Percentiles rank a stretch among this genome's conserved stretches.
Conservation (phyloP, 53 echinoderm and acorn worm genomes). For the Hippasteria phrygiana region DNA sequence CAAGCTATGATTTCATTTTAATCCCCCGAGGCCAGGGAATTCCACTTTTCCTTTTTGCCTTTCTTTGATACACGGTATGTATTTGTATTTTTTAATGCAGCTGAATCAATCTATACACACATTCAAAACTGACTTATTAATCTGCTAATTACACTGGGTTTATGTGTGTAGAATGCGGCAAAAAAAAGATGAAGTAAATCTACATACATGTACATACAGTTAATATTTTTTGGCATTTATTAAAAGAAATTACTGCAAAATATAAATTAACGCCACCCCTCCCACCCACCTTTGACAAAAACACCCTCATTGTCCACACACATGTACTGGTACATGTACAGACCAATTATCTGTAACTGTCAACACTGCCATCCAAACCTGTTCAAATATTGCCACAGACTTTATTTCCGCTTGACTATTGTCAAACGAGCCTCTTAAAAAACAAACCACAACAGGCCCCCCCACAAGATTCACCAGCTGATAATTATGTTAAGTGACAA, state of each 20-base stretch:
- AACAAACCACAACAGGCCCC: not conserved
- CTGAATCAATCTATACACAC: not conserved
- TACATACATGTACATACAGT: not conserved
- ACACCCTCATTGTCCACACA: too few relatives aligned
- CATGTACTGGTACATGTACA: too few relatives aligned
- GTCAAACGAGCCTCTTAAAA: not conserved
- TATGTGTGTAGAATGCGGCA: too few relatives aligned
- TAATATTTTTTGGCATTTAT: not conserved
- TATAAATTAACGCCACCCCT: too few relatives aligned
- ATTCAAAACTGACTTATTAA: too few relatives aligned
- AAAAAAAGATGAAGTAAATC: too few relatives aligned
- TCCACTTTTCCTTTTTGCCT: not conserved
- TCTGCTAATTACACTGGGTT: not conserved
- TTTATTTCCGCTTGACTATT: constrained; percentile 55
- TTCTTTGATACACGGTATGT: not conserved
- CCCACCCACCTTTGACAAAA: too few relatives aligned
- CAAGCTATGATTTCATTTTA: too few relatives aligned
- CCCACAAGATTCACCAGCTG: constrained; percentile 8
- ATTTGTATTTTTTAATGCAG: not conserved
- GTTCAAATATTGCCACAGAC: constrained; percentile 58
- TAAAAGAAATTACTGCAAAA: not conserved
- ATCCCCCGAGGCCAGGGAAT: not conserved
- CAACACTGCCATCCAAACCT: too few relatives aligned
- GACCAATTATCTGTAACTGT: too few relatives aligned
- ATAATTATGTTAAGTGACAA: constrained; percentile 39